Evolutionary conservation across 2,113 vertebrate species (phyloP).

Genomic region (Australoheros scitulus): DNA sequence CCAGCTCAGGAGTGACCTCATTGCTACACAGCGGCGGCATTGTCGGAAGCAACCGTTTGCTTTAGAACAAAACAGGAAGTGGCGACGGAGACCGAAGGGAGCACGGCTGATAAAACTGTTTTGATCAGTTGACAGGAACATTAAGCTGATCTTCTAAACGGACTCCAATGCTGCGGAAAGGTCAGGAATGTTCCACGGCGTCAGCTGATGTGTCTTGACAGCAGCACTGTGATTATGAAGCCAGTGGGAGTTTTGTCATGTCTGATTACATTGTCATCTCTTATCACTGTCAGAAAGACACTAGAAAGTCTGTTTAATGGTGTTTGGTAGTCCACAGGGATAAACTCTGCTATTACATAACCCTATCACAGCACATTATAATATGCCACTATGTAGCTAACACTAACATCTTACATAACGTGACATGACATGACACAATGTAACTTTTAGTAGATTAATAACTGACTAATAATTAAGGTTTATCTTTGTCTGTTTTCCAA

Average conservation of each 20-base stretch:
- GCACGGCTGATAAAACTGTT: background rate
- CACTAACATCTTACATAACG: background rate
- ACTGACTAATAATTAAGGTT: background rate
- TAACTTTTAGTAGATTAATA: background rate
- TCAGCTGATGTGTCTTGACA: slow-evolving; percentile 4
- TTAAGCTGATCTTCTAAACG: background rate
- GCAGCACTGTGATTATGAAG: background rate
- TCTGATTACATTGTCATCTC: background rate
- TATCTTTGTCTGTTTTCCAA: slow-evolving; percentile 4
- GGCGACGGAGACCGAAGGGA: background rate
- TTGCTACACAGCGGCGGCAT: background rate
- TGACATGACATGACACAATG: background rate
- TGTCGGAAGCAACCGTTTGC: background rate
- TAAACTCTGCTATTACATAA: background rate
- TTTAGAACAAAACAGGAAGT: slow-evolving; percentile 9
- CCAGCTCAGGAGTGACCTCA: slow-evolving; percentile 58
- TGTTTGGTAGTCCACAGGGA: slow-evolving; percentile 1
- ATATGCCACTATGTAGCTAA: background rate
- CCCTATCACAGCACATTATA: background rate
- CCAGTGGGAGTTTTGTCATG: background rate
- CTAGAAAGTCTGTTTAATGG: background rate
- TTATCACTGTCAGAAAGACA: background rate
- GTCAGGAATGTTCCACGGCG: slow-evolving; percentile 15
- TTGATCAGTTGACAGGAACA: background rate
- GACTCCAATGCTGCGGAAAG: slow-evolving; percentile 19